Conservation (phyloP, 2,113 vertebrate species). For the Propithecus coquereli region DNA sequence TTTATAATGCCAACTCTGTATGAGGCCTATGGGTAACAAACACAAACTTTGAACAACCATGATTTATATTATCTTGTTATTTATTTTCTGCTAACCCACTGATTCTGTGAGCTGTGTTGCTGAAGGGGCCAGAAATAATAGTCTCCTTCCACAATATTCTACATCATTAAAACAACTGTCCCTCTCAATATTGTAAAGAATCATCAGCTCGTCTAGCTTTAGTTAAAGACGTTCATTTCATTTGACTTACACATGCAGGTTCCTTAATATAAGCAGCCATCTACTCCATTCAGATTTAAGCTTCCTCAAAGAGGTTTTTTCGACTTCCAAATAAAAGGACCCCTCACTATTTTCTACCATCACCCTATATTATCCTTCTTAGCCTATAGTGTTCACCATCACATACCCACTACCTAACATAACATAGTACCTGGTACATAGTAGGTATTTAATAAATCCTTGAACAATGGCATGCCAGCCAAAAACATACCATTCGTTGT, state of each 20-base stretch:
- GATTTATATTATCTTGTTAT: not conserved
- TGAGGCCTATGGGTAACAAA: not conserved
- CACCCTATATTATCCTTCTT: not conserved
- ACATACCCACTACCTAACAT: not conserved
- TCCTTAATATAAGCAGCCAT: not conserved
- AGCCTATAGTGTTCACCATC: not conserved
- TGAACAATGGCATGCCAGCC: not conserved
- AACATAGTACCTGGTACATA: not conserved
- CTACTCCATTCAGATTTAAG: not conserved
- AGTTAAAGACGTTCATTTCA: not conserved
- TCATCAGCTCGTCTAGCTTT: not conserved
- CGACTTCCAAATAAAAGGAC: not conserved
- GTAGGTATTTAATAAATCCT: not conserved
- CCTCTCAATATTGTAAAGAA: not conserved
- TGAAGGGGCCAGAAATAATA: not conserved
- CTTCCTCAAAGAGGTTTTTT: not conserved
- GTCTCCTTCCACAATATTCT: not conserved
- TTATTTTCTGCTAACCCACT: not conserved
- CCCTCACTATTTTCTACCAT: not conserved
- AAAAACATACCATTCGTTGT: not conserved
- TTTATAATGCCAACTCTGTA: not conserved
- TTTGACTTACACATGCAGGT: not conserved
- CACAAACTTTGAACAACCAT: not conserved
- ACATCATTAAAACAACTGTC: not conserved
- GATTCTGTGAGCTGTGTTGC: not conserved